Evolutionary conservation across 2,797 vertebrate species (phyloP), one percentile per base, ranked within the genome.

Genomic region (Rhynchotus rufescens): DNA sequence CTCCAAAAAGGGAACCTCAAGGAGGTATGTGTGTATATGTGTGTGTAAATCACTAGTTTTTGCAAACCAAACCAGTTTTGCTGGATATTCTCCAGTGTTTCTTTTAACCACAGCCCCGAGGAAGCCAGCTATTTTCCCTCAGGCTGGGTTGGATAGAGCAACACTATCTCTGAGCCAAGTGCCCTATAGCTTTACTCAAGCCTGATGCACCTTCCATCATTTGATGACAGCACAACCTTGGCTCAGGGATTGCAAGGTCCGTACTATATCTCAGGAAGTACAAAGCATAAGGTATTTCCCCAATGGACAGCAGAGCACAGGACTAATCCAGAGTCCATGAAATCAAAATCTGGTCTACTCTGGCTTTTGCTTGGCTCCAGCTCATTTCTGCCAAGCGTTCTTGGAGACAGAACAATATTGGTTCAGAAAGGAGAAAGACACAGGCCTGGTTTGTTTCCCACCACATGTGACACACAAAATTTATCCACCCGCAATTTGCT

Each of bases 51-150:
- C 30, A n/a, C 54, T 56, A 56, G 54, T n/a, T 56, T 20, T 56
- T 56, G 30, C 54, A n/a, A 17, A 19, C 54, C 54, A 56, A n/a
- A n/a, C 54, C 16, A 56, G 54, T 56, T 56, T n/a, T 2, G 10
- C 40, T 6, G 12, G 73, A n/a, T 28, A 67, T 21, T 34, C 8
- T 13, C 12, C 65, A 49, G 0, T 0, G 28, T 28, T 80, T 15
- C 69, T 75, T 83, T 64, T 26, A 68, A 51, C 25, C 34, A 32
- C 12, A 67, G 42, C 9, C 21, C 30, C 19, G 19, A 47, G 22
- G 23, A 36, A 12, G 20, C 40, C 57, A 45, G 65, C 14, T 65
- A 26, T 40, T 67, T 73, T 49, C 30, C 28, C 45, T 25, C 52
- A 47, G 23, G 34, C 14, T 49, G 49, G 11, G 19, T 40, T 36